Conservation (phyloP, 2,797 vertebrate genomes). For the Dromococcyx pavoninus region DNA sequence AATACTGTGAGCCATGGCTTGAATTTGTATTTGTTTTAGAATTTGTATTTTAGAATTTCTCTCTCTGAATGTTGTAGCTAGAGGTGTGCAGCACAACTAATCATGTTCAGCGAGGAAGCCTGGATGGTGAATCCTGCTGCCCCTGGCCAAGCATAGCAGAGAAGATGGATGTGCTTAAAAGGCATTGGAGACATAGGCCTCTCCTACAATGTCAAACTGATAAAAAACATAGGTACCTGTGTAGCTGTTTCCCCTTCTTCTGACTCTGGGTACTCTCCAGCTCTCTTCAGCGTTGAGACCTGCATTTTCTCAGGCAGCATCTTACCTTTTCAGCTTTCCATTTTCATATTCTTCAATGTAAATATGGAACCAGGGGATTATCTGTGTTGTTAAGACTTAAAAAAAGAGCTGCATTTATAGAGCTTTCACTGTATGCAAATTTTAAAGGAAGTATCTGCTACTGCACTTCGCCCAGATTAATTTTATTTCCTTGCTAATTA, state of each 20-base stretch:
- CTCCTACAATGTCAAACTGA: neutral
- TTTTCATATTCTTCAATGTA: neutral
- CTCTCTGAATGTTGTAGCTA: neutral
- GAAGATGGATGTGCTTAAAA: too few relatives aligned
- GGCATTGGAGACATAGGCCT: fast-evolving
- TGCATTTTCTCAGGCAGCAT: neutral
- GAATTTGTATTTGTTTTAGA: neutral
- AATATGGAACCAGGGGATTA: neutral
- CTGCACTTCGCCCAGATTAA: neutral
- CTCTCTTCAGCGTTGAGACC: neutral
- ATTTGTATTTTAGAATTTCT: neutral
- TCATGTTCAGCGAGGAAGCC: fast-evolving
- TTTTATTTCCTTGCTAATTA: neutral
- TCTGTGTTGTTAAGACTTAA: neutral
- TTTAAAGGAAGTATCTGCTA: neutral
- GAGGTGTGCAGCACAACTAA: neutral
- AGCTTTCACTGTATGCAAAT: neutral
- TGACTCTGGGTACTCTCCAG: neutral
- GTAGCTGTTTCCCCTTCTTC: neutral
- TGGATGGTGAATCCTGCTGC: neutral
- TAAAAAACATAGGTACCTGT: neutral
- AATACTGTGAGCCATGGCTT: neutral
- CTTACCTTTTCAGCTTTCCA: neutral
- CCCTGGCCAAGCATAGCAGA: neutral
- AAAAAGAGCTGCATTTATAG: neutral